Evolutionary conservation across 2,888 invertebrate species (phyloP), one percentile per base, ranked within the genome.

Genomic region (Mesorhabditis sp.): DNA sequence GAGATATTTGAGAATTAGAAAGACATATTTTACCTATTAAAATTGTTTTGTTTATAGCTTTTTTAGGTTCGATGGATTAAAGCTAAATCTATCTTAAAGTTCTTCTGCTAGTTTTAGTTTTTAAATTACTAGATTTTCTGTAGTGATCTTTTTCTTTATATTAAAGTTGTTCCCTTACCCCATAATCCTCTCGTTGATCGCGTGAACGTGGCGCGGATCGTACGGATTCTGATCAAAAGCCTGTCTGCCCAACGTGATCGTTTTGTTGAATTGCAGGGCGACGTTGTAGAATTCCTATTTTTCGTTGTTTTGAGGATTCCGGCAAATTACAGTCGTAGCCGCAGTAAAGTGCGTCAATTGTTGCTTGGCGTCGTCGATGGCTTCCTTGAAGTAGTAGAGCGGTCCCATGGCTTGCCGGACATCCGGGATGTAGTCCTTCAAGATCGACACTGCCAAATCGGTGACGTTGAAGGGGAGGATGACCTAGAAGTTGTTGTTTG

Each of bases 381-480:
- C 58, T 50, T 50, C 58, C 58, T 66, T 63, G 3, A 72, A 73
- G 5, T 70, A 73, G 45, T 72, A 69, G 4, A 76, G 61, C 5
- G 71, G 72, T 61, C 67, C 68, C 6, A 78, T 65, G n/a, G 70
- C 70, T 15, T 70, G 68, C 66, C 70, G 72, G 13, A 80, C 65
- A n/a, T 80, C 70, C 4, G 76, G 74, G 0, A 84, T 69, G 67
- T 82, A 83, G 10, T 65, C 71, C 42, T 73, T 67, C 1, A 72
- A 41, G 68, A 84, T 72, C 5, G 70, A 69, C 0, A 71, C 61
- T 4, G 86, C 86, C 61, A 86, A 82, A 45, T 84, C 80, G 15
- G 86, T 80, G 6, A 82, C 76, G 73, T 88, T 87, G 62, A 88
- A 83, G 4, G 88, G 88, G 10, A 88, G 70, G 58, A 80, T 65